Base-by-base conservation (phyloP, 2,797 vertebrate genomes). In the Aeoliscus strigatus region DNA sequence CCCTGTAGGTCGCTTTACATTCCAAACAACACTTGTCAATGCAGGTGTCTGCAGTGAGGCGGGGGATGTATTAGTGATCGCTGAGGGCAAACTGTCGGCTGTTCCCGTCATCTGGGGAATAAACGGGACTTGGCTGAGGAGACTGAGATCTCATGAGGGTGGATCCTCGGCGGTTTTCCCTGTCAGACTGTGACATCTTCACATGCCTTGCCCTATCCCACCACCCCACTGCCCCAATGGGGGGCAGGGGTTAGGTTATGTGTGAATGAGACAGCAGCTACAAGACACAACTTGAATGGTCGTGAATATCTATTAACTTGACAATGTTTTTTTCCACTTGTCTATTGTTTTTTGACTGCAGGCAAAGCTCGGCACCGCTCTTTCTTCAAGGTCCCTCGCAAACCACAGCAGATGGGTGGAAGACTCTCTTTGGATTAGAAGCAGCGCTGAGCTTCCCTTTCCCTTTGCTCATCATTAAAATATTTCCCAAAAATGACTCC, bases 301-400 rank as follows among this genome's bases (percentile, higher is more conserved):
- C 50, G 65, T 60, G 69, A 72, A 60, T 73, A 69, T 77, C 65
- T 72, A 76, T 78, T 80, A 70, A 76, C 46, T 52, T 67, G 59
- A 71, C 69, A 30, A 3, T 27, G 65, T 56, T 62, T 64, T 56
- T 54, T 52, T 59, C 55, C 31, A 48, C 48, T 62, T 70, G 28
- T 43, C 34, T 55, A n/a, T n/a, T n/a, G n/a, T 56, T 60, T 72
- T 59, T 51, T 45, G 24, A 75, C 71, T 80, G 41, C 57, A 70
- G 61, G 71, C 62, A 8, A 73, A 39, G 60, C 53, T 47, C 47
- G 51, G 70, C 59, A 38, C 55, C 50, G 65, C 59, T 62, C 49
- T 67, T 47, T 67, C 69, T 76, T 80, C 71, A 76, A 82, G 72
- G 77, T 71, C 63, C 59, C 58, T 65, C 47, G 51, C 62, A 64